These are phyloP conservation scores for Todus mexicanus DNA, from an alignment of 2,797 vertebrate genomes.

Conservation along the genomic window DNA sequence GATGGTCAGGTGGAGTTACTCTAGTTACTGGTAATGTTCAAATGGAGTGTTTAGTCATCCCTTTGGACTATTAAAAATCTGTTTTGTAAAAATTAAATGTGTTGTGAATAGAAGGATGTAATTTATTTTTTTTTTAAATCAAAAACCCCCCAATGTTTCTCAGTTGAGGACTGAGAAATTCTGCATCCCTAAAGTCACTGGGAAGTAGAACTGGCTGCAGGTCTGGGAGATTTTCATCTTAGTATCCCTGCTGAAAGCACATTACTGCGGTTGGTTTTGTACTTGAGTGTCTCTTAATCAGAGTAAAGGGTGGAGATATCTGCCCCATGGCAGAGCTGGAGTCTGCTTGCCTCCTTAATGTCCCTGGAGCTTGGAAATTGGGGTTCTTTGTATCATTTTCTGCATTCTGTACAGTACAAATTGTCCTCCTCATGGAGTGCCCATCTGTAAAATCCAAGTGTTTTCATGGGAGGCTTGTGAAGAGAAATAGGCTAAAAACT, in stretches of 20 bases:
- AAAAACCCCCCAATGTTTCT: no score
- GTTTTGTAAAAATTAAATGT: neutral
- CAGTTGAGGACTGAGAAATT: neutral
- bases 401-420: neutral
- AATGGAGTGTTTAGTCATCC: neutral
- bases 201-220: neutral
- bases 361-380: neutral
- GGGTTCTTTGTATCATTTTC: neutral
- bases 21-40: neutral
- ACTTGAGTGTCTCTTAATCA: neutral
- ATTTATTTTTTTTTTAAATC: neutral
- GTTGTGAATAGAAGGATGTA: neutral
- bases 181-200: neutral
- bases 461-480: neutral
- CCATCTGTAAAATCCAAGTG: neutral
- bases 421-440: neutral
- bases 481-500: neutral
- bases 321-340: accelerated
- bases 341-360: neutral
- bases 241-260: neutral
- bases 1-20: neutral
- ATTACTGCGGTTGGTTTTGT: neutral
- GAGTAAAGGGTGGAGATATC: neutral
- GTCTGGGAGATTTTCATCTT: neutral
- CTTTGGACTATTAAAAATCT: neutral